Percentiles rank a stretch among this genome's conserved stretches.
Conservation (phyloP, 1,140 invertebrate species). For the Hormaphis cornu region DNA sequence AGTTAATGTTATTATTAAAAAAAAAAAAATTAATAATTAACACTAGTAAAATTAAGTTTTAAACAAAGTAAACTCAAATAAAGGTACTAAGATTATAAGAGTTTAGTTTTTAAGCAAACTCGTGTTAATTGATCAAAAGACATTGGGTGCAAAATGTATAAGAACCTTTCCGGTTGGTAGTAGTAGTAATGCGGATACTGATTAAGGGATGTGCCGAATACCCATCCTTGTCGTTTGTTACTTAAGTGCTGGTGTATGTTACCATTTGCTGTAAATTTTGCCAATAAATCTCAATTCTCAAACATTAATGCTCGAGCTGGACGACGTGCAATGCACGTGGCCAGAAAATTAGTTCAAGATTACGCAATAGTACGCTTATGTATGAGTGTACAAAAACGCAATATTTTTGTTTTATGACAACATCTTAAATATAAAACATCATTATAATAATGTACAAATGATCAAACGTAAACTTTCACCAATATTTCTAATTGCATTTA, state of each 20-base stretch:
- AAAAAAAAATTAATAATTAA: no score
- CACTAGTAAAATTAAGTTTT: background rate
- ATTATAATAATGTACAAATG: background rate
- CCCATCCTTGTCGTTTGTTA: conserved; percentile 32
- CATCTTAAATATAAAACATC: no score
- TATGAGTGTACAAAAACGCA: background rate
- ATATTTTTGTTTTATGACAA: background rate
- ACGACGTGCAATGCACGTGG: background rate
- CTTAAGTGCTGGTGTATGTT: conserved; percentile 22
- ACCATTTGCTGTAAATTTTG: conserved; percentile 29
- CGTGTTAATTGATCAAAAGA: background rate
- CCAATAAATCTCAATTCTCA: background rate
- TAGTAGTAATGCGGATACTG: conserved; percentile 30
- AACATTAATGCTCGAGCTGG: conserved; percentile 1
- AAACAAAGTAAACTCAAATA: background rate
- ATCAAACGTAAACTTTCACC: no score
- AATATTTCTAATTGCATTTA: no score
- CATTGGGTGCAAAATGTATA: conserved; percentile 14
- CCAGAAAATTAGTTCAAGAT: background rate
- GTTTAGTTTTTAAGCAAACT: background rate
- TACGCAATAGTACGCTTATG: conserved; percentile 10
- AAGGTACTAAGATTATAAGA: background rate
- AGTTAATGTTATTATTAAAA: no score
- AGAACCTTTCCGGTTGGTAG: conserved; percentile 30
- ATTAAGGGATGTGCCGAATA: conserved; percentile 23